Conservation (phyloP, 2,797 vertebrate genomes). For the Acanthurus leucopareius region DNA sequence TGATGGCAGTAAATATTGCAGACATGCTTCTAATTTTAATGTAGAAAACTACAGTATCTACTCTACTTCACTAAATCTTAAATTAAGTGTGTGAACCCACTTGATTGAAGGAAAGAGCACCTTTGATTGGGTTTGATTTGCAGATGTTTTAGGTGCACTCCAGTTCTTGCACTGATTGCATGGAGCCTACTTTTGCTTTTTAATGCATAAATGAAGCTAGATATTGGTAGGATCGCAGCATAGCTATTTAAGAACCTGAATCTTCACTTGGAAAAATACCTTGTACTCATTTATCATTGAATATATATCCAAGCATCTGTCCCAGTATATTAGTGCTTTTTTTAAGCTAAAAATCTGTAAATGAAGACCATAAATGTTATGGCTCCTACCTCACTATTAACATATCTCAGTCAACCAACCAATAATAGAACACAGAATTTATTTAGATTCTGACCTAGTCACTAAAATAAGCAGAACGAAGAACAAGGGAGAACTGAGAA, state of each 20-base stretch:
- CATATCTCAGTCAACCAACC: constrained; percentile 5
- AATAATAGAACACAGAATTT: constrained; percentile 5
- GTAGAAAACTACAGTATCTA: not conserved
- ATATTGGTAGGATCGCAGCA: not conserved
- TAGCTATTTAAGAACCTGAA: constrained; percentile 2
- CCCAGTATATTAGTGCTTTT: not conserved
- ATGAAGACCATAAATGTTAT: constrained; percentile 6
- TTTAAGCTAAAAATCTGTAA: not conserved
- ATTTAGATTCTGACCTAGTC: not conserved
- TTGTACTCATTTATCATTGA: not conserved
- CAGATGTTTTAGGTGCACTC: constrained; percentile 33
- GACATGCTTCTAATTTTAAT: not conserved
- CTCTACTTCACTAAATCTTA: not conserved
- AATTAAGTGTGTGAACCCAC: not conserved
- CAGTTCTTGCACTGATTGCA: constrained; percentile 32
- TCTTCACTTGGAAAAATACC: not conserved
- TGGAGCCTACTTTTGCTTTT: not conserved
- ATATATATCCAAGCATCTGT: not conserved
- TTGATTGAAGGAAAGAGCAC: constrained; percentile 13
- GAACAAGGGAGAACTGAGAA: not conserved
- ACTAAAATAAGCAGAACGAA: not conserved
- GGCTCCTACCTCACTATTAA: not conserved
- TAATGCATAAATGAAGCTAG: constrained; percentile 2
- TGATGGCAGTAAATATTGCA: constrained; percentile 4
- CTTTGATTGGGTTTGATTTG: constrained; percentile 45